Percentiles rank a stretch among this genome's conserved stretches.
phyloP scores from a whole-genome alignment of 2,113 vertebrate genomes.

The Crotalus tigris region DNA sequence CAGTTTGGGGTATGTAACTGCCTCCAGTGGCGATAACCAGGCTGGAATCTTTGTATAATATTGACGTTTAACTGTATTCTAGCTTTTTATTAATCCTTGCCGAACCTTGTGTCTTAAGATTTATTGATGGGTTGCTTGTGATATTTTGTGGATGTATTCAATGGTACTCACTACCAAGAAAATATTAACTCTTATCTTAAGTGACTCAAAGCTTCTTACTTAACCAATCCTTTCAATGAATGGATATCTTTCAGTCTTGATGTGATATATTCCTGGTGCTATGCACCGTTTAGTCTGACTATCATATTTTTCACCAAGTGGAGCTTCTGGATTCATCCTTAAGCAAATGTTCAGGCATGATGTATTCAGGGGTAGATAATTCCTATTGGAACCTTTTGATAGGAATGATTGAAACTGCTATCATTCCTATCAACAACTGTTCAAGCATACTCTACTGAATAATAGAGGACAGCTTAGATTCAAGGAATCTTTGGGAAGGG shows the following conservation, averaged over 20 bases:
- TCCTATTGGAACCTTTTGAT: background rate
- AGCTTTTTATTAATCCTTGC: no score
- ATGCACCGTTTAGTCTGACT: background rate
- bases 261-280: background rate
- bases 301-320: background rate
- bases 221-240: background rate
- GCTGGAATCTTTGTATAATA: no score
- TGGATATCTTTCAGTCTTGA: background rate
- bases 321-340: background rate
- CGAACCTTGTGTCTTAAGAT: background rate
- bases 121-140: background rate
- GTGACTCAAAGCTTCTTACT: background rate
- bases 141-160: background rate
- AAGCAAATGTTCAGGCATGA: background rate
- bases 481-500: background rate
- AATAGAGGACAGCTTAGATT: background rate
- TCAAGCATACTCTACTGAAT: background rate
- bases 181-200: background rate
- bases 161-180: background rate
- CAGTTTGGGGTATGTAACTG: no score
- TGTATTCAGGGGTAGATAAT: background rate
- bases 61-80: no score
- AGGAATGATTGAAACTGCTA: background rate
- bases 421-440: background rate
- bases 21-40: no score